Evolutionary conservation across 2,888 invertebrate species (phyloP).

Genomic region (Cacoxenus indagator): DNA sequence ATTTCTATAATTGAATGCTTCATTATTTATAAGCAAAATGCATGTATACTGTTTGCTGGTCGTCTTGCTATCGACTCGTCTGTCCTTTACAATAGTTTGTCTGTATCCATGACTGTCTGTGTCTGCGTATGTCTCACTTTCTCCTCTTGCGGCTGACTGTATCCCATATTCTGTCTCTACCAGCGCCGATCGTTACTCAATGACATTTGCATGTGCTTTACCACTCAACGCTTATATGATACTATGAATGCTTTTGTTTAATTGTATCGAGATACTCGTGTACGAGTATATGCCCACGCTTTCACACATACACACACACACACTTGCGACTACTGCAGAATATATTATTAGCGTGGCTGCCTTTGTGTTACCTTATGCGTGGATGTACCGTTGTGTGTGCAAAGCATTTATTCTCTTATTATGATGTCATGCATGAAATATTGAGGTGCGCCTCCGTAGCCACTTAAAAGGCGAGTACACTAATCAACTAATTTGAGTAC

Average conservation of each 20-base stretch:
- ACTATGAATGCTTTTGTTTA: not conserved
- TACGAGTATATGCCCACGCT: not conserved
- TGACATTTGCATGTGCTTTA: not conserved
- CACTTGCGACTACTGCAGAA: not conserved
- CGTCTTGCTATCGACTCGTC: not conserved
- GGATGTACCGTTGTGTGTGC: not conserved
- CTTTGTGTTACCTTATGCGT: not conserved
- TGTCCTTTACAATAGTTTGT: not conserved
- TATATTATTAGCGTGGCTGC: conserved; percentile 3
- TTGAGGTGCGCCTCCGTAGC: conserved; percentile 43
- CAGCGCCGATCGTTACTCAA: not conserved
- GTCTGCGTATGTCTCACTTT: not conserved
- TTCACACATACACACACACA: not conserved
- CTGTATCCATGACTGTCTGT: not conserved
- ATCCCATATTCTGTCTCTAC: too few species aligned
- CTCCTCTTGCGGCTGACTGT: too few species aligned
- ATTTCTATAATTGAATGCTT: conserved; percentile 21
- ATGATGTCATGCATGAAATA: conserved; percentile 50
- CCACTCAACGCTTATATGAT: not conserved
- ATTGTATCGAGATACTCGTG: not conserved
- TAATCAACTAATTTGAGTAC: conserved; percentile 47
- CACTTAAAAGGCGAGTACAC: conserved; percentile 34
- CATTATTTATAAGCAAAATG: conserved; percentile 27
- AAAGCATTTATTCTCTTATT: conserved; percentile 32
- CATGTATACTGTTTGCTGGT: not conserved